Evolutionary conservation across 2,888 invertebrate genomes (phyloP), one percentile per base, ranked within the genome.

Genomic region (Agrotis segetum): DNA sequence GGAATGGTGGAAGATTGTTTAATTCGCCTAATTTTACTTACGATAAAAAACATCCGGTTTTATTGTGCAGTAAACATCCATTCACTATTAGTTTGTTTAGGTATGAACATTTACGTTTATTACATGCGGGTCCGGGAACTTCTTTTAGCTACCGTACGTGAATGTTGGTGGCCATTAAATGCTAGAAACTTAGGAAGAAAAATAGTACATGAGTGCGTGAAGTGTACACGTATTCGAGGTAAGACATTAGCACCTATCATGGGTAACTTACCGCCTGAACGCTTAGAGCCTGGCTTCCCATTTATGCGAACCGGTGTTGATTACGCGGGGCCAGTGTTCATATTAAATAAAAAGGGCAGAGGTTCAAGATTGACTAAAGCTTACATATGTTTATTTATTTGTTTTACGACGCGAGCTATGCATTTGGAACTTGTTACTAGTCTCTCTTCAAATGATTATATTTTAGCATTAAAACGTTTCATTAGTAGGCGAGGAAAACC

Each of bases 1-100:
- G 46, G 4, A 16, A 16, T 46, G 46, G 46, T 16, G 46, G 68
- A n/a, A 55, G 68, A 55, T 17, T 62, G 6, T 4, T 9, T 9
- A 69, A 63, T 16, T 14, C 69, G 14, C 5, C 44, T 16, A n/a
- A 3, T 21, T 63, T 69, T 50, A n/a, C 11, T 44, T 56, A 56
- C n/a, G 47, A 65, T 34, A 55, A 59, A 14, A 59, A 67, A 59
- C 50, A 67, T 59, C 59, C 59, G 6, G 44, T 69, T 47, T 46
- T 68, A 55, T 62, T 68, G 13, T 61, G 53, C 19, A 62, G 68
- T 68, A 62, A 62, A 47, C 61, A 68, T 62, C 44, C 3, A 5
- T 68, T 68, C 19, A 55, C 68, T n/a, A 29, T 68, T 44, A 11
- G 1, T 46, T 55, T 68, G 14, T 62, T 68, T n/a, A 19, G 47